Evolutionary conservation across 2,113 vertebrate species (phyloP), one percentile per base, ranked within the genome.

Genomic region (Macquaria australasica): DNA sequence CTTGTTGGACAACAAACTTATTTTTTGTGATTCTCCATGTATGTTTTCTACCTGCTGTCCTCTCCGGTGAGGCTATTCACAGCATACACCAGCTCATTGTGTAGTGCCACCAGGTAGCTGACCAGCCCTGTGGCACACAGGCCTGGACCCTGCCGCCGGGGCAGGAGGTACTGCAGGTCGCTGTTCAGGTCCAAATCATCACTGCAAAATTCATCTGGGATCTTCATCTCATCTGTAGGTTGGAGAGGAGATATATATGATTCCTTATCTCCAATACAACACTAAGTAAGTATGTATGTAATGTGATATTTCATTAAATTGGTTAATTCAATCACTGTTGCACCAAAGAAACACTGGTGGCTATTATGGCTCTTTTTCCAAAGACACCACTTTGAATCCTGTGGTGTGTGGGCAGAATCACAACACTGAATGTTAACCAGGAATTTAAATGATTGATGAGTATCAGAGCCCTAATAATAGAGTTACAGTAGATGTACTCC

Each of bases 101-200:
- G 97, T 34, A 98, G 91, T 7, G 79, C 55, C 5, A 98, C 97
- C 81, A 98, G 91, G 82, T 98, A 97, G 85, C 96, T 97, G 92
- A 95, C 88, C 1, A 98, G 88, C 5, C 97, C 97, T 0, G 97
- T 97, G 77, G 97, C 94, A 68, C 97, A 97, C 78, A 98, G 96
- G 11, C 97, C 97, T 78, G 91, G 92, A 39, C 96, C 97, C 45
- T 78, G 96, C 5, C 96, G 95, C 4, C 96, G 95, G 0, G 97
- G 97, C 76, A 98, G 90, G 18, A 97, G 85, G 73, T 96, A 89
- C 87, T 96, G 95, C 20, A 98, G 81, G 0, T 91, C 74, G 7
- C 92, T 73, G 10, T 91, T 85, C 85, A 96, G 55, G 68, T 94
- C 94, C 74, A 98, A 85, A 76, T 97, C 96, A 0, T 73, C 16